Conservation (phyloP, 1,140 invertebrate species). For the Saccostrea cuccullata region DNA sequence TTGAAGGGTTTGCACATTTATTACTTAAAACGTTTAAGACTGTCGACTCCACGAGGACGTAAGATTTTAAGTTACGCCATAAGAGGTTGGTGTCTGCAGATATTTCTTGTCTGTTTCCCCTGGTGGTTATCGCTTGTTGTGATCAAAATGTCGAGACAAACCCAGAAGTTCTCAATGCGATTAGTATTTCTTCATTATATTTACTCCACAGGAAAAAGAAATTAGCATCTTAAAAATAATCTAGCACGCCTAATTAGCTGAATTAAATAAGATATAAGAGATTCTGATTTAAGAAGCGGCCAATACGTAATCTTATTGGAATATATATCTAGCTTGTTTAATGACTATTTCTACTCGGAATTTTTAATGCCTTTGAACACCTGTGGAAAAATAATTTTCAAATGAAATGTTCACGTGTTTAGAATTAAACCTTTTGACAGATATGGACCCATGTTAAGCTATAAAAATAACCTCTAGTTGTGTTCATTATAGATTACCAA, state of each 20-base stretch:
- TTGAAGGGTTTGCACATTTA: slow-evolving; percentile 29
- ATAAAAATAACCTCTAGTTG: slow-evolving; percentile 30
- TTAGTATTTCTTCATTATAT: slow-evolving; percentile 31
- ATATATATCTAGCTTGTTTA: slow-evolving; percentile 9
- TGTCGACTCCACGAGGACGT: not conserved
- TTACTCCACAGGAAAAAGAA: slow-evolving; percentile 28
- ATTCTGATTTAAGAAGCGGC: slow-evolving; percentile 13
- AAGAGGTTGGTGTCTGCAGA: slow-evolving; percentile 16
- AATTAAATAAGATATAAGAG: slow-evolving; percentile 27
- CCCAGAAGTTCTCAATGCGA: slow-evolving; percentile 16
- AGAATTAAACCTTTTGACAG: slow-evolving; percentile 1
- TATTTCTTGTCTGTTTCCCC: not conserved
- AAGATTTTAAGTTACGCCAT: not conserved
- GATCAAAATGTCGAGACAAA: slow-evolving; percentile 33
- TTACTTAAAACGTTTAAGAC: not conserved
- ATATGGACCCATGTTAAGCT: slow-evolving; percentile 27
- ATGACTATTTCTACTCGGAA: not conserved
- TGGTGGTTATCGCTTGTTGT: slow-evolving; percentile 10
- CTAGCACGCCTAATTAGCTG: slow-evolving; percentile 27
- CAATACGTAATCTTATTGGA: slow-evolving; percentile 7
- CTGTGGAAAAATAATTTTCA: slow-evolving; percentile 19
- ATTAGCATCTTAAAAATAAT: slow-evolving; percentile 36
- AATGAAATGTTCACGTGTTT: slow-evolving; percentile 15
- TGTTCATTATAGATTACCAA: slow-evolving; percentile 9
- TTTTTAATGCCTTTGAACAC: slow-evolving; percentile 21